Evolutionary conservation across 2,797 vertebrate species (phyloP), one percentile per base, ranked within the genome.

Genomic region (Neosilurus mollespiculum): DNA sequence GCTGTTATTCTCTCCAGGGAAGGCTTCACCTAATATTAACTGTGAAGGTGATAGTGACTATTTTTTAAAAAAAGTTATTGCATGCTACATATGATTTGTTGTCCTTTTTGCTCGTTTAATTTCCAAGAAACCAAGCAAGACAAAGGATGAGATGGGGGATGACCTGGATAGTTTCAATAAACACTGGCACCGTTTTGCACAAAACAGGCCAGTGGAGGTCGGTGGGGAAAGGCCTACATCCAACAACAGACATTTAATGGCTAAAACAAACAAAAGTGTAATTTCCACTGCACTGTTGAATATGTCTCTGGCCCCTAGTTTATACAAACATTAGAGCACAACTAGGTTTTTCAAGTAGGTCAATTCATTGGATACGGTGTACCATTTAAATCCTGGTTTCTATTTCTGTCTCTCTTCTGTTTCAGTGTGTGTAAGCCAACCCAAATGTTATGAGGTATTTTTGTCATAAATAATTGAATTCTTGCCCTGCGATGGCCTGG

Each of bases 281-380:
- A 65, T 24, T 53, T 72, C n/a, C 1, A 20, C 37, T 43, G 37
- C 9, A 37, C 56, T 51, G 26, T 56, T 70, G 9, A 58, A 26
- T 71, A 71, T 83, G 66, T 70, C 30, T 83, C 56, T 79, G 51
- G 1, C 22, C 34, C 30, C 66, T 56, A 34, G 34, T 67, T 65
- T 84, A 58, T 59, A 75, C 78, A 75, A 67, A 75, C 67, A 65
- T 37, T 73, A 12, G 1, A 78, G 64, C 12, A 72, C 10, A 56
- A 65, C 61, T 14, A 64, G 5, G 24, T 75, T 54, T 9, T 8
- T 2, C 51, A 76, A 54, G 59, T 73, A 12, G 37, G 53, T 22
- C 16, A 58, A 24, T 34, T 83, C 12, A 54, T 54, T 76, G 9
- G 53, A 22, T 59, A 59, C 26, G 9, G 58, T 76, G 73, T 34